These are phyloP conservation scores for Drosophila colorata DNA, from an alignment of 2,888 invertebrate genomes.

Conservation along the genomic window DNA sequence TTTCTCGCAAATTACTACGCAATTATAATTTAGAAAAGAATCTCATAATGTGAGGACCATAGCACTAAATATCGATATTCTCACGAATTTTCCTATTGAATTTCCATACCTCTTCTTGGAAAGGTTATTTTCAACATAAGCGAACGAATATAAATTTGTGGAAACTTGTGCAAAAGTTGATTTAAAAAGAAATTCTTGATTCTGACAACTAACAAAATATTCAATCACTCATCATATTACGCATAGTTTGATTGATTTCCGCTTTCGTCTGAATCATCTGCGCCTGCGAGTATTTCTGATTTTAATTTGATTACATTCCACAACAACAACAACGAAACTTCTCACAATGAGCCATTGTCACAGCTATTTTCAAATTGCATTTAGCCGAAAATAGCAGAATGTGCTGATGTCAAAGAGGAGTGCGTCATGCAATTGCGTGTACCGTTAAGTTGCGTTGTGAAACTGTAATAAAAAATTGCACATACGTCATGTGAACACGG, in stretches of 20 bases:
- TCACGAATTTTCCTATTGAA: too few relatives aligned
- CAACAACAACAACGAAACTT: not conserved
- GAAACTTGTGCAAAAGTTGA: too few relatives aligned
- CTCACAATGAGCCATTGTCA: not conserved
- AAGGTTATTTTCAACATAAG: not conserved
- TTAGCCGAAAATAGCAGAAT: conserved; percentile 22
- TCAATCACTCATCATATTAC: not conserved
- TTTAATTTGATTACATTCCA: conserved; percentile 19
- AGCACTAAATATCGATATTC: too few relatives aligned
- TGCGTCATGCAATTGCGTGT: conserved; percentile 29
- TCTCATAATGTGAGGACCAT: too few relatives aligned
- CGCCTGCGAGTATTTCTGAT: not conserved
- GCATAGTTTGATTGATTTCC: not conserved
- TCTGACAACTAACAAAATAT: not conserved
- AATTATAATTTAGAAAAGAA: too few relatives aligned
- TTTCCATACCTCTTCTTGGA: not conserved
- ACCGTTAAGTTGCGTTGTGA: conserved; percentile 7
- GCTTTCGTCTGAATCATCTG: conserved; percentile 3
- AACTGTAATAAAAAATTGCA: conserved; percentile 18
- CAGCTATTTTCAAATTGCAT: conserved; percentile 20
- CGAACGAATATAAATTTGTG: not conserved
- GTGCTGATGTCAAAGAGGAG: conserved; percentile 27
- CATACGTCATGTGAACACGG: conserved; percentile 37
- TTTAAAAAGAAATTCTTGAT: not conserved
- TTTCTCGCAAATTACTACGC: too few relatives aligned